These are phyloP conservation scores for Papilio helenus DNA, from an alignment of 1,140 invertebrate species.

Conservation along the genomic window DNA sequence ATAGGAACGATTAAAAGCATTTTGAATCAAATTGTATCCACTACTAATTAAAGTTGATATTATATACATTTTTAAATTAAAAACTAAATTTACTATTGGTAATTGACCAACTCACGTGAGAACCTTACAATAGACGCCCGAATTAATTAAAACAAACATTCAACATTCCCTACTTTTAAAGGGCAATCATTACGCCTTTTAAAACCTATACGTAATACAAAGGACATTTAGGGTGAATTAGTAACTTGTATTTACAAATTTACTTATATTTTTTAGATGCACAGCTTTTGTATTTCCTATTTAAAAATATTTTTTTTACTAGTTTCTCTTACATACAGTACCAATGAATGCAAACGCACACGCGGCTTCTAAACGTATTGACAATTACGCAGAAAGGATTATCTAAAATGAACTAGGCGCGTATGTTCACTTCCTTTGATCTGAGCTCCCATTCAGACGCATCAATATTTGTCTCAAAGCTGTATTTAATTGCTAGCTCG, in stretches of 20 bases:
- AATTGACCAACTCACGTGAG: not conserved
- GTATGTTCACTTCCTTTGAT: slow-evolving; percentile 61
- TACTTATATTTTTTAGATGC: slow-evolving; percentile 5
- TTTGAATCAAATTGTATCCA: too few species aligned
- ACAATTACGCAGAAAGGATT: slow-evolving; percentile 43
- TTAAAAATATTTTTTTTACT: too few species aligned
- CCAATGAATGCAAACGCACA: not conserved
- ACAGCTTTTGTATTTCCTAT: not conserved
- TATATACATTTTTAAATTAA: too few species aligned
- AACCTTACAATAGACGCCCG: not conserved
- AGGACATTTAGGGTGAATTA: slow-evolving; percentile 19
- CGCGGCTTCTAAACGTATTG: slow-evolving; percentile 25
- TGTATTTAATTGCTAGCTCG: slow-evolving; percentile 79
- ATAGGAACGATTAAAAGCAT: too few species aligned
- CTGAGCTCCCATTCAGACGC: slow-evolving; percentile 48
- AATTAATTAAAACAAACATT: slow-evolving; percentile 43
- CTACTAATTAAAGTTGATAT: too few species aligned
- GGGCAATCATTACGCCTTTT: slow-evolving; percentile 48
- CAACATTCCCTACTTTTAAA: slow-evolving; percentile 43
- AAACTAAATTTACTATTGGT: not conserved
- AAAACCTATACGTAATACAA: slow-evolving; percentile 30
- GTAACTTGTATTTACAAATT: slow-evolving; percentile 40
- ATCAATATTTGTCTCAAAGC: slow-evolving; percentile 74
- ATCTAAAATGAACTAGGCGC: slow-evolving; percentile 54
- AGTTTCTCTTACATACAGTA: too few species aligned